Evolutionary conservation across 2,113 vertebrate genomes (phyloP).

Genomic region (Cyanoramphus novaezelandiae): DNA sequence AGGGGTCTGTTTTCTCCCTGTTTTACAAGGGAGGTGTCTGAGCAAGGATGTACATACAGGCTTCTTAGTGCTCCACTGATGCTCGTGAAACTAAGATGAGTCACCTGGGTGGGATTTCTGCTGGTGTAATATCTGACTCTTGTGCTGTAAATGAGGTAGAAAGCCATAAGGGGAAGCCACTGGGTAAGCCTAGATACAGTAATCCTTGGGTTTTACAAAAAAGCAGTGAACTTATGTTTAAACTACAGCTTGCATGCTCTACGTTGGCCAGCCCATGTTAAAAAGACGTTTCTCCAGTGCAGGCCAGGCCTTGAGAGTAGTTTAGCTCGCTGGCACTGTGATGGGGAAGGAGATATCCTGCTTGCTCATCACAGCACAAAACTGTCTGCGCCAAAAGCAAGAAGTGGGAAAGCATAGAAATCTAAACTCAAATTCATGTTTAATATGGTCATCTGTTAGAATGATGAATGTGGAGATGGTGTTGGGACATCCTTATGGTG

Average conservation of each 20-base stretch:
- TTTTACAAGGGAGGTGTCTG: not conserved
- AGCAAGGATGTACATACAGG: not conserved
- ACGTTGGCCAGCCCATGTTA: not conserved
- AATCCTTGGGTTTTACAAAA: not conserved
- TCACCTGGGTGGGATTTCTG: not conserved
- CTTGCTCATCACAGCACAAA: not conserved
- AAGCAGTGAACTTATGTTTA: not conserved
- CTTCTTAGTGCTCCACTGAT: not conserved
- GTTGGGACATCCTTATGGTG: not conserved
- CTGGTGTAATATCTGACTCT: not conserved
- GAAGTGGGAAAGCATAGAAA: not conserved
- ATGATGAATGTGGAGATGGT: not conserved
- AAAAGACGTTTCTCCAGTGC: not conserved
- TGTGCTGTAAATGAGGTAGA: not conserved
- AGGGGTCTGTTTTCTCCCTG: not conserved
- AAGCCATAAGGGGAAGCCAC: not conserved
- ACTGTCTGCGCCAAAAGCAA: not conserved
- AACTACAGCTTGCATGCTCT: not conserved
- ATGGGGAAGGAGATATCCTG: not conserved
- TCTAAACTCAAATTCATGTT: not conserved
- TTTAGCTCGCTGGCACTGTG: accelerated
- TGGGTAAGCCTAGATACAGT: not conserved
- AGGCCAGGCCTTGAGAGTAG: not conserved
- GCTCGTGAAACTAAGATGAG: not conserved
- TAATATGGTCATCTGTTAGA: not conserved